phyloP scores from a whole-genome alignment of 1,140 invertebrate species.

The Leptonema lineaticorne region DNA sequence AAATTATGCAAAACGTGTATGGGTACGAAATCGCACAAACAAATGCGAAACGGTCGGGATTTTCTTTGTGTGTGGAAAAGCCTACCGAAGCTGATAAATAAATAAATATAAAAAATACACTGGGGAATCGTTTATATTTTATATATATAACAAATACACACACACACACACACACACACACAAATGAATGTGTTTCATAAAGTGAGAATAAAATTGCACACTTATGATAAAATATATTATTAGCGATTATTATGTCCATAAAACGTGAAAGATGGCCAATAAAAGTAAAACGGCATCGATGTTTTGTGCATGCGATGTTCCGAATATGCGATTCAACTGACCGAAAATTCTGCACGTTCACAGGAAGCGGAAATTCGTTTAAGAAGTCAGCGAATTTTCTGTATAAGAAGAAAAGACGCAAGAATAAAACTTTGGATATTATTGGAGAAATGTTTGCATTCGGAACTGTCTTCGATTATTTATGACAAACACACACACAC shows the following conservation, averaged over 20 bases:
- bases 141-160: conserved; percentile 20
- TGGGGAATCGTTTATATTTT: too few species aligned
- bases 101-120: neutral
- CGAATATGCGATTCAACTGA: neutral
- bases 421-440: neutral
- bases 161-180: neutral
- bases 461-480: too few species aligned
- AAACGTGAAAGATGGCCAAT: conserved; percentile 18
- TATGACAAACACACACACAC: too few species aligned
- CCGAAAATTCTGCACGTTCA: too few species aligned
- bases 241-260: neutral
- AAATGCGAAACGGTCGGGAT: neutral
- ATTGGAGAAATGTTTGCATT: too few species aligned
- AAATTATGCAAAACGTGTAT: conserved; percentile 31
- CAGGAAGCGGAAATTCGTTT: too few species aligned
- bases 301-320: conserved; percentile 6
- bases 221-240: conserved; percentile 13
- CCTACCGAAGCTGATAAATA: neutral
- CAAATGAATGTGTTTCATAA: neutral
- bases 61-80: neutral
- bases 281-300: neutral
- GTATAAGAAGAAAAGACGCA: neutral
- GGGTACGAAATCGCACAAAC: neutral
- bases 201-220: neutral
- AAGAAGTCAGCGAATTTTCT: too few species aligned